Evolutionary conservation across 2,797 vertebrate species (phyloP), one percentile per base, ranked within the genome.

Genomic region (Prionace glauca): DNA sequence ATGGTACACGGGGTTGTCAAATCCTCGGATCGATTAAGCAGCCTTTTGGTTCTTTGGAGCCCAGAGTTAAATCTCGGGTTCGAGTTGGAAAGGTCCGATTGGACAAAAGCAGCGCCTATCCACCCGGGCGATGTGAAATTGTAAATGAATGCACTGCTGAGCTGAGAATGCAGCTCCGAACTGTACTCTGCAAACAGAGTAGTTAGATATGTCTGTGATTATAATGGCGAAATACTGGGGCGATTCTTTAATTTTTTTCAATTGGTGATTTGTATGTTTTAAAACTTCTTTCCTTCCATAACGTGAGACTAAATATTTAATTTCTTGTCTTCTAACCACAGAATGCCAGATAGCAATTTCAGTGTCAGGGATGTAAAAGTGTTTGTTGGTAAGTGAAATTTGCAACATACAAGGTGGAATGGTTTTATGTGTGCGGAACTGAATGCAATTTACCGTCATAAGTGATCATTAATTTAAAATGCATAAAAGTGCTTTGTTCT

Each of bases 301-400:
- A 22, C 20, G 56, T 90, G 65, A 92, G n/a, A 69, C 62, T 92
- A 69, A 92, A 67, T 22, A n/a, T 69, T 62, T 92, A 22, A 92
- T 67, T 67, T 92, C 32, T 69, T 92, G 90, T 92, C 90, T 92
- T 69, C n/a, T 65, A 36, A 92, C n/a, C 62, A 95, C 96, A 99
- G 99, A 96, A 99, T 99, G 98, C 99, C 99, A 65, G 99, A 98
- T 96, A 98, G 98, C 16, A 98, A 99, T 96, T 99, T 99, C 96
- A 98, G 98, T 41, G 98, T 99, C 84, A 98, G 98, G 97, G 99
- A 99, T 95, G 98, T 99, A 97, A 99, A 99, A 97, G 98, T 98
- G 96, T 97, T 99, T 96, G 99, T 99, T 96, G 99, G 99, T 99
- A 98, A 99, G 99, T 98, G 69, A 56, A 45, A 26, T 69, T 69